Base-by-base conservation (phyloP, 1,140 invertebrate species). In the Mycetomoellerius zeteki region DNA sequence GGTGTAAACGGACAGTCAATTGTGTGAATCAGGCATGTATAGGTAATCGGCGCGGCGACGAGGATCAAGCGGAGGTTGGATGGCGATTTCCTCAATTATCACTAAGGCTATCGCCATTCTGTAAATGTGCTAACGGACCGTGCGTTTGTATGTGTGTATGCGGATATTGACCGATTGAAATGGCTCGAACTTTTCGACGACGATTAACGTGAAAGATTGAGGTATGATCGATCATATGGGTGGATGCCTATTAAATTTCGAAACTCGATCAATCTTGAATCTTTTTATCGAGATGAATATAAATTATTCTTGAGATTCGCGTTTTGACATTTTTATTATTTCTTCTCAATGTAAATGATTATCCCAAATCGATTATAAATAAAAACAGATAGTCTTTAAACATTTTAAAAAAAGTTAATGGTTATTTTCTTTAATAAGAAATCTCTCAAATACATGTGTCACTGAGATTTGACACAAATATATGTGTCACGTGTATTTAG, bases 61-160 rank as follows among this genome's bases (percentile, higher is more conserved):
- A 71, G 60, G 60, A 85, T 77, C 50, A 52, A 60, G 56, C 24
- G 73, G 82, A 85, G 73, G 72, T 77, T 47, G 73, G 73, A 85
- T 33, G 43, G 0, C 64, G 73, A 78, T 85, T 78, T 85, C 62
- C 82, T 85, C 75, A 77, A 78, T 85, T 78, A 85, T 85, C 30
- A 30, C 62, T 77, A 54, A 64, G 50, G 47, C 30, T 64, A 43
- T 76, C 47, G 56, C 72, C n/a, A 43, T 30, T 33, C 12, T n/a
- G 56, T 12, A 60, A 81, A n/a, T 58, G 33, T 84, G n/a, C 3
- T 24, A 27, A 47, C 24, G 33, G 30, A 24, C 27, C 33, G 24
- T 16, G n/a, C 0, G 33, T 33, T 16, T 16, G 4, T 19, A 21
- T 56, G 21, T 43, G 65, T 37, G 16, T 14, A 27, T 5, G 16